A percentile compares a stretch with the other conserved stretches of the same genome.
These are phyloP conservation scores for Aphelenchoides avenae DNA, from an alignment of 1,140 invertebrate species.

Conservation along the genomic window DNA sequence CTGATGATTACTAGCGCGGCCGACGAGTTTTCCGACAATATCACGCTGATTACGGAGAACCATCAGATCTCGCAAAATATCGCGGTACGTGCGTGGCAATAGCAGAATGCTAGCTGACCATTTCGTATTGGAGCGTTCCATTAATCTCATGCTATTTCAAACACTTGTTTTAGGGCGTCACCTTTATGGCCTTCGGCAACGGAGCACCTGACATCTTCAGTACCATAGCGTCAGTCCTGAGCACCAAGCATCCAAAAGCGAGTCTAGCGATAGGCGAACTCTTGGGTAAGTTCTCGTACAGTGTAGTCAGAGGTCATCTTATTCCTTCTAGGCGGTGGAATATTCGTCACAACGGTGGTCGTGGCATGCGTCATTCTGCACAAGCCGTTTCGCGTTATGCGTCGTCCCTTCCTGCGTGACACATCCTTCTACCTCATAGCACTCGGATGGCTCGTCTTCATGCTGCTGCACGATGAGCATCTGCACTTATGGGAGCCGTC, in stretches of 20 bases:
- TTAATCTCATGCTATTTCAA: not conserved
- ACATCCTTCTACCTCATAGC: conserved; percentile 67
- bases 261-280: conserved; percentile 66
- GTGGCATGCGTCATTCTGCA: conserved; percentile 66
- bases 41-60: conserved; percentile 68
- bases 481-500: conserved; percentile 62
- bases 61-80: conserved; percentile 71
- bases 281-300: conserved; percentile 64
- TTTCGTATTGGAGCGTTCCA: too few relatives aligned
- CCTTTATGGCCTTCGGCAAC: conserved; percentile 74
- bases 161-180: conserved; percentile 65
- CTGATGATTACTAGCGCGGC: conserved; percentile 66
- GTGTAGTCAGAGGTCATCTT: too few relatives aligned
- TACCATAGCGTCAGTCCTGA: conserved; percentile 64
- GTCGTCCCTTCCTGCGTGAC: conserved; percentile 69
- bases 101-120: too few relatives aligned
- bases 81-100: too few relatives aligned
- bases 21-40: conserved; percentile 70
- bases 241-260: conserved; percentile 61
- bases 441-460: conserved; percentile 62
- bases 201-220: conserved; percentile 74
- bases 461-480: conserved; percentile 62
- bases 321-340: conserved; percentile 68
- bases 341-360: conserved; percentile 70
- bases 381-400: conserved; percentile 66